A percentile compares a stretch with the other conserved stretches of the same genome.
Evolutionary conservation across 1,140 invertebrate species (phyloP).

Genomic region (Antheraea pernyi): DNA sequence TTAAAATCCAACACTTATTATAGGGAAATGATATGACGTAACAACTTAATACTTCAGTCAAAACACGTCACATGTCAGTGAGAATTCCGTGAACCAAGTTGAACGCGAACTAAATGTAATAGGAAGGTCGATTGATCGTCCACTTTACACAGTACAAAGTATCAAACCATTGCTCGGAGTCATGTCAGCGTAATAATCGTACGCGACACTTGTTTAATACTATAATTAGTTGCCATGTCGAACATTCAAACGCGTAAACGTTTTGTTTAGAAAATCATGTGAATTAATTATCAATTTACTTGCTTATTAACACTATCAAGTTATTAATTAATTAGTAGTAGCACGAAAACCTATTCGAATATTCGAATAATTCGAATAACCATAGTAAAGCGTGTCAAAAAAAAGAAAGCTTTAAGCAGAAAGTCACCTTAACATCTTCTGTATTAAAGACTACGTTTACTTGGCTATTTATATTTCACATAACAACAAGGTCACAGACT

Average conservation of each 20-base stretch:
- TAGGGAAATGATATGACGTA: neutral
- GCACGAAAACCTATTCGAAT: neutral
- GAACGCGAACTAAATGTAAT: neutral
- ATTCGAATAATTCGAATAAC: neutral
- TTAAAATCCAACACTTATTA: neutral
- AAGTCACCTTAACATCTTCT: no score
- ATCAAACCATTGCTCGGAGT: neutral
- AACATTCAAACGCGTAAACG: neutral
- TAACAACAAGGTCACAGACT: no score
- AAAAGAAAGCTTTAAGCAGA: no score
- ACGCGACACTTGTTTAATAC: neutral
- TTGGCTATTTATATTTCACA: no score
- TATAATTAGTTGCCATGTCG: neutral
- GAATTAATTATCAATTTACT: neutral
- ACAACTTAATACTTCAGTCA: neutral
- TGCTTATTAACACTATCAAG: neutral
- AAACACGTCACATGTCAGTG: neutral
- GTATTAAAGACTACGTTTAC: no score
- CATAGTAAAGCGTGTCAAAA: neutral
- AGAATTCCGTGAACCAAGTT: neutral
- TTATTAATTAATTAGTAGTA: neutral
- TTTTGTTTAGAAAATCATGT: neutral
- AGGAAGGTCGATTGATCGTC: slow-evolving; percentile 3
- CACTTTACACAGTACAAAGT: neutral
- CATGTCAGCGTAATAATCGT: neutral